These are phyloP conservation scores for Dicyrtomina minuta DNA, from an alignment of 2,888 invertebrate genomes.

Conservation along the genomic window DNA sequence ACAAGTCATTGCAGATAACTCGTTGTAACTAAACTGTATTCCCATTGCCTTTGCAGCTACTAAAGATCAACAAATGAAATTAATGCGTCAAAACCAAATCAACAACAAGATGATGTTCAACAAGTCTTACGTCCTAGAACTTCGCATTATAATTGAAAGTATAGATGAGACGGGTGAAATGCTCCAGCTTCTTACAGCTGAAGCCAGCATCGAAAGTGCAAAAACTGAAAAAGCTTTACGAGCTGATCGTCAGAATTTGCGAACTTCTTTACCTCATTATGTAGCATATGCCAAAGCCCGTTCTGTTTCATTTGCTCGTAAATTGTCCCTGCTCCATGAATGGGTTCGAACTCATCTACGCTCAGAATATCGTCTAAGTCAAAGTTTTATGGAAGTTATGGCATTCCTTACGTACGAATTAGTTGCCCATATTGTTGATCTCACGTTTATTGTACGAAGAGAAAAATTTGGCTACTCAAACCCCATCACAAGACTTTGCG, in stretches of 20 bases:
- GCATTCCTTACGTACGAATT: slow-evolving; percentile 87
- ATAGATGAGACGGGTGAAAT: slow-evolving; percentile 45
- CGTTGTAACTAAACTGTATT: no score
- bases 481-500: slow-evolving; percentile 55
- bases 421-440: slow-evolving; percentile 83
- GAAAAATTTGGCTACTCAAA: slow-evolving; percentile 59
- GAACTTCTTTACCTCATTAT: slow-evolving; percentile 35
- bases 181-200: slow-evolving; percentile 37
- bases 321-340: slow-evolving; percentile 40
- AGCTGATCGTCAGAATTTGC: slow-evolving; percentile 42
- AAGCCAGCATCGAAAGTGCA: slow-evolving; percentile 21
- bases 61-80: slow-evolving; percentile 39
- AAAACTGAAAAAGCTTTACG: slow-evolving; percentile 41
- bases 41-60: slow-evolving; percentile 34
- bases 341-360: slow-evolving; percentile 40
- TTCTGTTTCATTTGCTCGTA: slow-evolving; percentile 48
- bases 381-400: slow-evolving; percentile 66
- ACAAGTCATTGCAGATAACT: no score
- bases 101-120: slow-evolving; percentile 14
- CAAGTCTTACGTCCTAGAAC: no score
- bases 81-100: slow-evolving; percentile 37
- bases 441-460: slow-evolving; percentile 75
- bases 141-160: slow-evolving; percentile 26
- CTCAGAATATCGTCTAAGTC: slow-evolving; percentile 38
- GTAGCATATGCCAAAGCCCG: slow-evolving; percentile 42